Evolutionary conservation across 2,797 vertebrate genomes (phyloP), one percentile per base, ranked within the genome.

Genomic region (Emys orbicularis): DNA sequence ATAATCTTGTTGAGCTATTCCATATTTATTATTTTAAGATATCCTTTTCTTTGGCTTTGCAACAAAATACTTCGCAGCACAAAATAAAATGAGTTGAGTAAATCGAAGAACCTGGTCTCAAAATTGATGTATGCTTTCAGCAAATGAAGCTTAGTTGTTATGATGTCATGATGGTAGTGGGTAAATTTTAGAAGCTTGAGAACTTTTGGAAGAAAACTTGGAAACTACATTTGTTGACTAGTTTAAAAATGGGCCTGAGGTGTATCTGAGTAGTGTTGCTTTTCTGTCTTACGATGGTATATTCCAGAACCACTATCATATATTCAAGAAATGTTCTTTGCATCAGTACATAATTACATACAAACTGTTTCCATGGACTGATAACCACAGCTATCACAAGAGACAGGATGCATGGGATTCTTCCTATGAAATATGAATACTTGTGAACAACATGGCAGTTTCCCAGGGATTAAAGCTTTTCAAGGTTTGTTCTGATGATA

Each of bases 401-500:
- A 31, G 2, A 59, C 44, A 10, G 82, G 2, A 29, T 16, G 1
- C 49, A 50, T 74, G 52, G 11, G 1, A 29, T 2, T 72, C 76
- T 83, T 84, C 18, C 8, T 9, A 44, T 3, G 5, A 9, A n/a
- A 8, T 52, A 54, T 11, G 34, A 81, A 53, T 27, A 9, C 6
- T 59, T 25, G 3, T 57, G 4, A 84, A 68, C 1, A 91, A 79
- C 80, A 81, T 3, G 83, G 2, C 31, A 59, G 1, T 31, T 79
- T 85, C 0, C 19, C 16, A 85, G n/a, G 19, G 13, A 6, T 68
- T 93, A 83, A 90, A 81, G 25, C 0, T 49, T 87, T 81, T 79
- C n/a, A 87, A 77, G 52, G 3, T 85, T 89, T 84, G 54, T 50
- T 90, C 74, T 87, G 15, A 34, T 87, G 21, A 19, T 83, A 4